Percentiles rank a stretch among this genome's conserved stretches.
Evolutionary conservation across 2,888 invertebrate genomes (phyloP).

Genomic region (Latrodectus elegans): DNA sequence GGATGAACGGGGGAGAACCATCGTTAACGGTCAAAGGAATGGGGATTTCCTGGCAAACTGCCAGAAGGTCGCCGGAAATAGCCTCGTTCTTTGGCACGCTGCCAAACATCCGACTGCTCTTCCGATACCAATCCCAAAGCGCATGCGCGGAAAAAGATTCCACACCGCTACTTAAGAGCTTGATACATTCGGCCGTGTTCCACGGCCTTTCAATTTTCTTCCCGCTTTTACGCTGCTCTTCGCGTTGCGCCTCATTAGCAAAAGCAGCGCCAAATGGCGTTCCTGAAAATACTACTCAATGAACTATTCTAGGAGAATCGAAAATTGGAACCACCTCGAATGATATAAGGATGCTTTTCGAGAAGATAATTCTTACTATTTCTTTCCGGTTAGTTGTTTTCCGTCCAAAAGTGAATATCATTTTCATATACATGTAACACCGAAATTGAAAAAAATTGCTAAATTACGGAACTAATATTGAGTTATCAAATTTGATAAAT

Average conservation of each 20-base stretch:
- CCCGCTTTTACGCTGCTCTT: slow-evolving; percentile 10
- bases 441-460: too few species aligned
- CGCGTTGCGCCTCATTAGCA: background rate
- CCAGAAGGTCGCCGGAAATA: slow-evolving; percentile 67
- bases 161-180: too few species aligned
- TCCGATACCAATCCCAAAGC: slow-evolving; percentile 28
- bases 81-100: slow-evolving; percentile 60
- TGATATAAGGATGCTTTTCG: background rate
- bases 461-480: too few species aligned
- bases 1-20: slow-evolving; percentile 8
- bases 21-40: slow-evolving; percentile 45
- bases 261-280: too few species aligned
- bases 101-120: slow-evolving; percentile 63
- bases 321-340: background rate
- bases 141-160: background rate
- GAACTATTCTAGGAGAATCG: background rate
- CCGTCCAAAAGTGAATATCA: too few species aligned
- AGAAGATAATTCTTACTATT: too few species aligned
- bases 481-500: too few species aligned
- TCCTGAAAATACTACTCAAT: too few species aligned
- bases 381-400: too few species aligned
- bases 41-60: slow-evolving; percentile 62
- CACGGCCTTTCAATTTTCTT: slow-evolving; percentile 15
- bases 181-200: background rate
- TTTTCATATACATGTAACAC: too few species aligned